phyloP scores from a whole-genome alignment of 2,113 vertebrate genomes.

The Misgurnus mizolepis region DNA sequence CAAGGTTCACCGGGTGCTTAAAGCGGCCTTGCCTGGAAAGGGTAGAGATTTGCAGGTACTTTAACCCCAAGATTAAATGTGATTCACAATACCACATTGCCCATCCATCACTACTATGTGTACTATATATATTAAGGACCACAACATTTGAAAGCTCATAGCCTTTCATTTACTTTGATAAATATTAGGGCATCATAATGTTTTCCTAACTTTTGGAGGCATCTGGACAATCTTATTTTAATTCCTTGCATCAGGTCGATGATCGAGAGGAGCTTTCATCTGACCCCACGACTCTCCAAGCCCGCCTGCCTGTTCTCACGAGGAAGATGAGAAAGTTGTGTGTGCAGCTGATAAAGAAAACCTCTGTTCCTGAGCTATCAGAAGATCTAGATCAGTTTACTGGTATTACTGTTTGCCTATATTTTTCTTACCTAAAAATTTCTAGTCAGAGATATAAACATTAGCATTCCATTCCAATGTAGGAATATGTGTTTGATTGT shows the following conservation, averaged over 20 bases:
- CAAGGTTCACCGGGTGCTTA: constrained; percentile 75
- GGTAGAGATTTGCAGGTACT: constrained; percentile 69
- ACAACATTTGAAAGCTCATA: neutral
- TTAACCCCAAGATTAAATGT: no score
- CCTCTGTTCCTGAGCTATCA: constrained; percentile 76
- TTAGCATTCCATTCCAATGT: no score
- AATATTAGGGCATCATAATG: neutral
- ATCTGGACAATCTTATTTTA: no score
- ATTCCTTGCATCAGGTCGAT: constrained; percentile 56
- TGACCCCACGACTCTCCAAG: constrained; percentile 71
- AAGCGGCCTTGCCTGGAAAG: constrained; percentile 68
- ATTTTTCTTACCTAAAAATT: no score
- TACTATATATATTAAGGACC: no score
- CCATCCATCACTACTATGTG: no score
- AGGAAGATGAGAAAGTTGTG: constrained; percentile 91
- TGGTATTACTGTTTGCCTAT: constrained; percentile 64
- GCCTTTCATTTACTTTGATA: neutral
- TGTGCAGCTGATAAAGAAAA: constrained; percentile 76
- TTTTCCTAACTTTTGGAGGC: no score
- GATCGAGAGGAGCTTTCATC: constrained; percentile 50
- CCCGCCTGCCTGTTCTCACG: constrained; percentile 81
- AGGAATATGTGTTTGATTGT: no score
- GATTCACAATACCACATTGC: no score
- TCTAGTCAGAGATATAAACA: no score
- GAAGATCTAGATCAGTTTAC: constrained; percentile 89